Evolutionary conservation across 2,888 invertebrate genomes (phyloP).

Genomic region (Diarsia brunnea): DNA sequence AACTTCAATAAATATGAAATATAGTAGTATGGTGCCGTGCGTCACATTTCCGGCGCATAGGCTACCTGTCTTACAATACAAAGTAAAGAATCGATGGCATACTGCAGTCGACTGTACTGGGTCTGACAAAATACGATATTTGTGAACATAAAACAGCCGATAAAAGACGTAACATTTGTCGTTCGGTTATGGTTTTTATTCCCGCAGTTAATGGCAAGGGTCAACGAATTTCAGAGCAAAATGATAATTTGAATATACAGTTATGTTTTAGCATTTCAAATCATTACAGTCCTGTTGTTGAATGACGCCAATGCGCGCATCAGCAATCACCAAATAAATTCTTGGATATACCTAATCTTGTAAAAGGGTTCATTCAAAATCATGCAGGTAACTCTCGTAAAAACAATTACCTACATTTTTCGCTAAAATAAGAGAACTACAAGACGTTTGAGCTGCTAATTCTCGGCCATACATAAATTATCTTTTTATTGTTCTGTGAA

Average conservation of each 20-base stretch:
- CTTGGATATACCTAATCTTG: neutral
- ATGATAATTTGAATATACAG: slow-evolving; percentile 15
- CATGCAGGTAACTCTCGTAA: neutral
- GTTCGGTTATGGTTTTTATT: slow-evolving; percentile 9
- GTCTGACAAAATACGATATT: slow-evolving; percentile 21
- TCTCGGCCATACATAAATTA: neutral
- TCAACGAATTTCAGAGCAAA: slow-evolving; percentile 23
- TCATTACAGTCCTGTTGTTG: neutral
- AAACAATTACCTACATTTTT: neutral
- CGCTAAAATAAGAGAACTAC: neutral
- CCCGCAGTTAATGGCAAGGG: slow-evolving; percentile 2
- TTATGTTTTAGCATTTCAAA: slow-evolving; percentile 32
- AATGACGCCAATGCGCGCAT: slow-evolving; percentile 17
- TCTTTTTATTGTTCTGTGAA: neutral
- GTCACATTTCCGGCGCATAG: neutral
- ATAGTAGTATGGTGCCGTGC: neutral
- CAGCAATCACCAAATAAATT: neutral
- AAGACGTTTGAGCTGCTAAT: neutral
- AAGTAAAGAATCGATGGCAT: slow-evolving; percentile 42
- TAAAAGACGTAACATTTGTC: slow-evolving; percentile 33
- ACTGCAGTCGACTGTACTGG: slow-evolving; percentile 22
- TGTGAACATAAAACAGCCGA: slow-evolving; percentile 26
- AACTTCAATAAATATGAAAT: neutral
- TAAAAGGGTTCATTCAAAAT: neutral
- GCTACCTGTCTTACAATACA: neutral